Percentiles rank a stretch among this genome's conserved stretches.
phyloP scores from a whole-genome alignment of 2,113 vertebrate genomes.

The Eira barbara region DNA sequence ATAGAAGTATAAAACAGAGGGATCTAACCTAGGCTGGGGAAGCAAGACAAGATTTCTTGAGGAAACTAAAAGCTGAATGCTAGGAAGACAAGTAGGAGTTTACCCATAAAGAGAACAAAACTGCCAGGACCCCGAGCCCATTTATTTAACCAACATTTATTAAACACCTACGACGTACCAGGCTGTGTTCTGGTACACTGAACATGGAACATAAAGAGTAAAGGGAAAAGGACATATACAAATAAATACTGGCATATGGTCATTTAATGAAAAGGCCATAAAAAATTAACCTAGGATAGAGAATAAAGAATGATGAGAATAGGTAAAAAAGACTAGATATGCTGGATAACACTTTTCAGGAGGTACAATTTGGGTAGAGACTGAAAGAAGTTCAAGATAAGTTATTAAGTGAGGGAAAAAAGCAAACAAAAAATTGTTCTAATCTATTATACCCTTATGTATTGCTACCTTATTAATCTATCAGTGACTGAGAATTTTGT shows the following conservation, averaged over 20 bases:
- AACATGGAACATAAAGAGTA: background rate
- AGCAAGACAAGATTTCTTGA: background rate
- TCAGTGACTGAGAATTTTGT: background rate
- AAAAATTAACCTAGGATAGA: background rate
- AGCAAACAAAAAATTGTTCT: background rate
- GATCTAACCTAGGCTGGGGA: background rate
- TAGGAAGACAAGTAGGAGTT: background rate
- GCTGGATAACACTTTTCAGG: background rate
- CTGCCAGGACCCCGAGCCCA: background rate
- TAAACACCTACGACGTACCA: background rate
- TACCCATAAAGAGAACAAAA: background rate
- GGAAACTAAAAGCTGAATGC: background rate
- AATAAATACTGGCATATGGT: background rate
- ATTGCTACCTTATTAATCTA: background rate
- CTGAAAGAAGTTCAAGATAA: background rate
- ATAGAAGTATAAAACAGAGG: background rate
- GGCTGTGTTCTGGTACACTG: background rate
- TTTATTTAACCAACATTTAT: background rate
- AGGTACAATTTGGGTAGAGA: background rate
- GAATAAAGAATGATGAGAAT: background rate
- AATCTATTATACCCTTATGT: background rate
- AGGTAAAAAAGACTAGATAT: background rate
- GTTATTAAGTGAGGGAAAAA: background rate
- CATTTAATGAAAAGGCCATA: background rate
- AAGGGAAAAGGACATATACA: background rate